Evolutionary conservation across 2,113 vertebrate genomes (phyloP).

Genomic region (Grallaria varia): DNA sequence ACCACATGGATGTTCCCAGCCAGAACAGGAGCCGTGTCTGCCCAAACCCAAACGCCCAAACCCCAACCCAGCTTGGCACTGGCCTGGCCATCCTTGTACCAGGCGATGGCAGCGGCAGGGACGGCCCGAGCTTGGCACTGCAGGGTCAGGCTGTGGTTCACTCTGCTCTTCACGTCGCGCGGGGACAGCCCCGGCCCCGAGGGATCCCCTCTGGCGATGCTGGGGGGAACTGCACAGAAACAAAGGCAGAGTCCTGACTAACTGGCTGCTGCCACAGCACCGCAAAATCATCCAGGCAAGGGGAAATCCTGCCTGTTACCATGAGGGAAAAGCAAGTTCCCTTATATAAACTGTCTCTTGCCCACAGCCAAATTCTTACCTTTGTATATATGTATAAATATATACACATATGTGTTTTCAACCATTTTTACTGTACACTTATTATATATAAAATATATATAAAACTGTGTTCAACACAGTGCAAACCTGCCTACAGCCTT

Average conservation of each 20-base stretch:
- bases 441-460: background rate
- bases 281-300: background rate
- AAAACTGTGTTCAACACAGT: background rate
- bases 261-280: background rate
- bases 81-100: slow-evolving; percentile 97
- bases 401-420: background rate
- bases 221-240: slow-evolving; percentile 85
- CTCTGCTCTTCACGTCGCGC: slow-evolving; percentile 92
- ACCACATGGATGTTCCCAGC: too few species aligned
- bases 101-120: slow-evolving; percentile 85
- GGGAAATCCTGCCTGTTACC: background rate
- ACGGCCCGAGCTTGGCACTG: slow-evolving; percentile 89
- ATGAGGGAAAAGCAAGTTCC: background rate
- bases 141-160: slow-evolving; percentile 88
- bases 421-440: background rate
- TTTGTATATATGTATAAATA: background rate
- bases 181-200: slow-evolving; percentile 80
- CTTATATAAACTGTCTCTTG: background rate
- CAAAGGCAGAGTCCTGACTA: background rate
- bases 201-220: slow-evolving; percentile 86
- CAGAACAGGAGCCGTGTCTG: background rate
- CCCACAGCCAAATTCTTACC: background rate
- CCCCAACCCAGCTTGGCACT: slow-evolving; percentile 48
- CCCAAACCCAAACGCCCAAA: too few species aligned
- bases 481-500: background rate